phyloP scores from a whole-genome alignment of 1,140 invertebrate species.

The Coboldia fuscipes region DNA sequence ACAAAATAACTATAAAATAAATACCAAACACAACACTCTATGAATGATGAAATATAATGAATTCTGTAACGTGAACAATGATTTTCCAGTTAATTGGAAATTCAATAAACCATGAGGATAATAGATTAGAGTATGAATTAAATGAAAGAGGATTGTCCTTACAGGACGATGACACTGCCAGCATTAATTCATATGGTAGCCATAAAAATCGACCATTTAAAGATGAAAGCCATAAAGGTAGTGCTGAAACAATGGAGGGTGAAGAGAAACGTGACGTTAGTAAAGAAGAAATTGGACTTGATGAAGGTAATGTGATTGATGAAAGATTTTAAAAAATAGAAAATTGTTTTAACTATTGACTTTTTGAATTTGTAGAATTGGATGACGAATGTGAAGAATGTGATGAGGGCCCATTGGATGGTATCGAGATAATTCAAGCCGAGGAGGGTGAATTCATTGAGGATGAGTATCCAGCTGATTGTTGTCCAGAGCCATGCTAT shows the following conservation, averaged over 20 bases:
- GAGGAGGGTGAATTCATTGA: constrained; percentile 43
- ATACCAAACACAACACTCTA: too few species aligned
- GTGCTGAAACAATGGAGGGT: constrained; percentile 55
- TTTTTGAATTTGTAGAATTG: constrained; percentile 10
- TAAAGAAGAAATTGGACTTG: constrained; percentile 68
- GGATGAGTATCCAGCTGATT: constrained; percentile 74
- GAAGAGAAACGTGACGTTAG: constrained; percentile 79
- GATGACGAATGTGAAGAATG: constrained; percentile 31
- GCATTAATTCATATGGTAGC: constrained; percentile 81
- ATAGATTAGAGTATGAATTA: constrained; percentile 47
- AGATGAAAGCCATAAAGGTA: constrained; percentile 74
- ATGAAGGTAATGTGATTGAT: constrained; percentile 32
- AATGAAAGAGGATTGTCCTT: constrained; percentile 41
- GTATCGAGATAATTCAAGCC: constrained; percentile 30
- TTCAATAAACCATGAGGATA: constrained; percentile 50
- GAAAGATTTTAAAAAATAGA: neutral
- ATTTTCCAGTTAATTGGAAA: constrained; percentile 28
- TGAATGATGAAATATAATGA: too few species aligned
- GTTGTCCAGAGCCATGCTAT: constrained; percentile 78
- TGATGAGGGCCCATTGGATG: constrained; percentile 28
- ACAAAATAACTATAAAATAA: too few species aligned
- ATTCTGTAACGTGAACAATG: too few species aligned
- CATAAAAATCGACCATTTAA: constrained; percentile 74
- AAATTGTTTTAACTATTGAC: neutral
- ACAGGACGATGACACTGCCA: constrained; percentile 47